Percentiles rank a stretch among this genome's conserved stretches.
These are phyloP conservation scores for Hydropsyche betteni DNA, from an alignment of 2,888 invertebrate species.

Conservation along the genomic window DNA sequence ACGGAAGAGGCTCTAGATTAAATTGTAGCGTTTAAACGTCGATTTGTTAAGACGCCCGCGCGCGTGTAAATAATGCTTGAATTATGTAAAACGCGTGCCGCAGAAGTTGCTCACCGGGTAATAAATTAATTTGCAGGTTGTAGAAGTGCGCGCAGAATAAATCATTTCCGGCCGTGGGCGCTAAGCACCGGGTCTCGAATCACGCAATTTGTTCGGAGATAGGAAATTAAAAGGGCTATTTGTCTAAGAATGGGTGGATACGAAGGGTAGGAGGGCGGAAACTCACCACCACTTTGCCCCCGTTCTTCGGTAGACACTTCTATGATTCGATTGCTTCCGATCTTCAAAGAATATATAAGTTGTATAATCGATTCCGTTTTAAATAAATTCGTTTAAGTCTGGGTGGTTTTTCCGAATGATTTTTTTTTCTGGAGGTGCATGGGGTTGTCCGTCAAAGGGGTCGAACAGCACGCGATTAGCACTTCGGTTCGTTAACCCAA, in stretches of 20 bases:
- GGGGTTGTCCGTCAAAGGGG: slow-evolving; percentile 17
- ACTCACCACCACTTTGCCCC: neutral
- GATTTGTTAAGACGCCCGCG: slow-evolving; percentile 21
- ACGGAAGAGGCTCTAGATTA: neutral
- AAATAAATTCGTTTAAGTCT: too few relatives aligned
- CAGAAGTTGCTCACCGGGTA: slow-evolving; percentile 26
- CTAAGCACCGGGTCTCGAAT: slow-evolving; percentile 1
- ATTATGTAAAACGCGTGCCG: slow-evolving; percentile 27
- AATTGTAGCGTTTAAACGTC: slow-evolving; percentile 23
- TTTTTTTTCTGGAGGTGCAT: neutral
- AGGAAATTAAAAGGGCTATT: slow-evolving; percentile 33
- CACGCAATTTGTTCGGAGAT: slow-evolving; percentile 30
- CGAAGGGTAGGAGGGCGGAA: neutral
- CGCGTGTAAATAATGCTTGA: slow-evolving; percentile 17
- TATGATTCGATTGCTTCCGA: too few relatives aligned
- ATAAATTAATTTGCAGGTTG: slow-evolving; percentile 28
- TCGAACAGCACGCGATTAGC: slow-evolving; percentile 33
- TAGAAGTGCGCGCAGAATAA: slow-evolving; percentile 20
- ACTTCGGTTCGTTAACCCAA: slow-evolving; percentile 41
- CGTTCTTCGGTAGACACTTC: neutral
- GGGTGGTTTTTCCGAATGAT: neutral
- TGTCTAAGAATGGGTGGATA: slow-evolving; percentile 2
- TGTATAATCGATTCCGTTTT: too few relatives aligned
- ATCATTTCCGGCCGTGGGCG: slow-evolving; percentile 26
- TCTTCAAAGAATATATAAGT: too few relatives aligned